Evolutionary conservation across 2,113 vertebrate genomes (phyloP), one percentile per base, ranked within the genome.

Genomic region (Triplophysa tibetana): DNA sequence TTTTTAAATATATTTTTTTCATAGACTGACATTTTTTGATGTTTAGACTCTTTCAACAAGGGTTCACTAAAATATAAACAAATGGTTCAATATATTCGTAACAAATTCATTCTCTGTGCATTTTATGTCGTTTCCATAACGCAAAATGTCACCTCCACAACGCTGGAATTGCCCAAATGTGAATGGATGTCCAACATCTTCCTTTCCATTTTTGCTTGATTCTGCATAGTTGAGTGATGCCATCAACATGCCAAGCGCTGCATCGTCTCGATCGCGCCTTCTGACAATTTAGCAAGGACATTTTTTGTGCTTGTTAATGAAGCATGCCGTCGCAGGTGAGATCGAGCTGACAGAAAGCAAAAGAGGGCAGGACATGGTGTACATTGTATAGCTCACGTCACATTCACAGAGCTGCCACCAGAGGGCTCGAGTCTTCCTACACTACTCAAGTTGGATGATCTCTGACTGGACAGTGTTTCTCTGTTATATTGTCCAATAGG

Each of bases 231-330:
- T 62, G 56, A 70, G 54, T 77, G 75, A 61, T 16, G 29, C 62
- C 64, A 81, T 81, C 23, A 80, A 21, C 38, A 64, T 74, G 29
- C 52, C 58, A 56, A 14, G 17, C 16, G 45, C 58, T 72, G 50
- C 52, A 43, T 48, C 62, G 79, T 56, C 80, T 70, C 64, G 54
- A 68, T 64, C 23, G 63, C n/a, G 41, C 64, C 74, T 81, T 29
- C 60, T 78, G 65, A 65, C 70, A 76, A 81, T 72, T 75, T 83
- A 75, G 76, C 38, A 66, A 43, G 83, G 82, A 89, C 87, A 91
- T 87, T 81, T 88, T 87, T 86, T 80, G 82, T 87, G 83, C 88
- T 87, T 90, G 83, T 88, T 88, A 86, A 86, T 85, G 86, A 88
- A 87, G 67, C 84, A 60, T 85, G 82, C 80, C 81, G 80, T 86